phyloP scores from a whole-genome alignment of 2,797 vertebrate genomes.

The Dipus sagitta region DNA sequence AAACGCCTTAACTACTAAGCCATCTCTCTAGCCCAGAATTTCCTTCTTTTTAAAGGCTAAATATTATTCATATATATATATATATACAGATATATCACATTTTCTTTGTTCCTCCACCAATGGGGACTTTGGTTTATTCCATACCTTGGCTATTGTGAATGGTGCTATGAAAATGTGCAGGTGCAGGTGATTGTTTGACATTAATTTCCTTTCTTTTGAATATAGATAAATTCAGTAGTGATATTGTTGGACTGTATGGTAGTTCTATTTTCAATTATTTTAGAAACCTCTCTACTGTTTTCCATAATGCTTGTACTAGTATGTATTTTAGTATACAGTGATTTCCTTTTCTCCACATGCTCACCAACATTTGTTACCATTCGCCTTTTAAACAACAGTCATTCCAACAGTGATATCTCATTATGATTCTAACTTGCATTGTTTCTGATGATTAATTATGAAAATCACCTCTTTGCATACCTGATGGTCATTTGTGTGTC shows the following conservation, averaged over 20 bases:
- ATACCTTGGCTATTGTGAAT: neutral
- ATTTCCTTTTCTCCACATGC: too few relatives aligned
- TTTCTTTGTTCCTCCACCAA: too few relatives aligned
- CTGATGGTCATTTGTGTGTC: neutral
- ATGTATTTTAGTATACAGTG: too few relatives aligned
- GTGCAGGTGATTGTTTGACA: neutral
- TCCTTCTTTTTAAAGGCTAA: neutral
- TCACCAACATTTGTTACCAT: too few relatives aligned
- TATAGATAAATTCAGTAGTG: too few relatives aligned
- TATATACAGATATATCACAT: neutral
- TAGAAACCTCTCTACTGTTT: too few relatives aligned
- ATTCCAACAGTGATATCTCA: neutral
- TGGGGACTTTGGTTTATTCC: neutral
- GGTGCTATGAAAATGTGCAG: neutral
- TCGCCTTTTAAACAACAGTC: too few relatives aligned
- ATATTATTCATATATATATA: neutral
- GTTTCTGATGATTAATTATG: neutral
- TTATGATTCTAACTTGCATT: neutral
- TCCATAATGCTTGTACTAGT: too few relatives aligned
- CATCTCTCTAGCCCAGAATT: too few relatives aligned
- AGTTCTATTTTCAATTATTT: too few relatives aligned
- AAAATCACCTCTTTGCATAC: neutral
- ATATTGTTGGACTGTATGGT: too few relatives aligned
- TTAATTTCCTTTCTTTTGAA: neutral
- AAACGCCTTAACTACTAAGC: too few relatives aligned